Evolutionary conservation across 2,888 invertebrate genomes (phyloP), one percentile per base, ranked within the genome.

Genomic region (Campopleginae sp.): DNA sequence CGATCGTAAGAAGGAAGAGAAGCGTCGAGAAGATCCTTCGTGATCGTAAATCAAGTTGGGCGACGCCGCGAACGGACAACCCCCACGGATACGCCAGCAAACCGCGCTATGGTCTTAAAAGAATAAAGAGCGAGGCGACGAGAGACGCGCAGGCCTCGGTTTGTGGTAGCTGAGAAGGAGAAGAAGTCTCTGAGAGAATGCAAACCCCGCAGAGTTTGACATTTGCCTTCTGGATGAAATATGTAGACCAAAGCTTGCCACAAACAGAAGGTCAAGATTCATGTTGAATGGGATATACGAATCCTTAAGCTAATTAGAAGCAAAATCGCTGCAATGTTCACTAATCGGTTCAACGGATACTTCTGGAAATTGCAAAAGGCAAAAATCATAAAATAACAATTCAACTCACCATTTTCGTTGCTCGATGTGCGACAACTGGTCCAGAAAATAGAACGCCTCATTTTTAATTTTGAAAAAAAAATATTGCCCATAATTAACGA

Each of bases 11-110:
- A 72, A 78, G 46, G 70, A 63, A 81, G 63, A 77, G 83, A 65
- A 82, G 78, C 80, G 80, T 80, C 80, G 82, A 61, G 82, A 81
- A 76, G 82, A 75, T 75, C 58, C 58, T 70, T 70, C 85, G 74
- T 72, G 76, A 86, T 86, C 87, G 86, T 87, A 87, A 87, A 87
- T 87, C 87, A 87, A 86, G 74, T 58, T 48, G 80, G 78, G 79
- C 80, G 82, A 84, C 87, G 71, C 75, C 74, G 44, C 68, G 77
- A 82, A 83, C 87, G 48, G 80, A 74, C 75, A 78, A 82, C 71
- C 51, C 78, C 33, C 76, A 65, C 74, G 66, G 85, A 82, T 86
- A 82, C 74, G 42, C 77, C 68, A 54, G 80, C 80, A 82, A 80
- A 80, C 77, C 63, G 79, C 77, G 78, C 80, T 77, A 63, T 54